Conservation (phyloP, 2,113 vertebrate genomes). For the Rhabdornis inornatus region DNA sequence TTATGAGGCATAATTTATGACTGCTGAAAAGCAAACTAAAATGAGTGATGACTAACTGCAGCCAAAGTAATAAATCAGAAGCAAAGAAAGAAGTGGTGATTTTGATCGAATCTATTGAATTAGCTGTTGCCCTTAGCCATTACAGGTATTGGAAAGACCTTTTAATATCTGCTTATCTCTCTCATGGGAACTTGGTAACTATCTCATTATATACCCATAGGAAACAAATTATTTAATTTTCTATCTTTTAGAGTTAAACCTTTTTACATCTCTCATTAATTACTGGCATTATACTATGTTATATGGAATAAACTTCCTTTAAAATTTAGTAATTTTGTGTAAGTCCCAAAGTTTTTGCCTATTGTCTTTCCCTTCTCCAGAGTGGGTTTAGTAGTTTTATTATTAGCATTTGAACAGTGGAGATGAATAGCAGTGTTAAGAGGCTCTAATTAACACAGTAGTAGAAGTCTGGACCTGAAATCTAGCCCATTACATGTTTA, state of each 20-base stretch:
- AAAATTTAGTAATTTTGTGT: constrained; percentile 21
- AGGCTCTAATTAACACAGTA: background rate
- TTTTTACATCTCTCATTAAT: constrained; percentile 71
- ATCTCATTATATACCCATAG: constrained; percentile 78
- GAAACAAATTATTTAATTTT: constrained; percentile 82
- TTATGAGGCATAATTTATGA: constrained; percentile 99
- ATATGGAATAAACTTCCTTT: constrained; percentile 24
- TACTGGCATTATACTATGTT: constrained; percentile 35
- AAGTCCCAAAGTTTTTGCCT: background rate
- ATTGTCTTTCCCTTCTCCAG: background rate
- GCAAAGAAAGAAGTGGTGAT: constrained; percentile 84
- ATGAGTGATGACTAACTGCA: constrained; percentile 82
- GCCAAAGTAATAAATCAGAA: constrained; percentile 92
- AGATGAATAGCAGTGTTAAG: background rate
- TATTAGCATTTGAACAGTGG: background rate
- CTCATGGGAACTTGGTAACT: constrained; percentile 81
- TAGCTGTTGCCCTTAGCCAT: constrained; percentile 91
- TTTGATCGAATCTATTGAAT: constrained; percentile 98
- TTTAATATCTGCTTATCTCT: constrained; percentile 93
- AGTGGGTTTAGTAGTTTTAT: background rate
- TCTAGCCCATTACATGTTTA: background rate
- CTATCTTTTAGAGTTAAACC: constrained; percentile 69
- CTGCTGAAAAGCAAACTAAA: constrained; percentile 85
- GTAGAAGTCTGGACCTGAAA: background rate
- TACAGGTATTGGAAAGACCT: constrained; percentile 95